A percentile compares a stretch with the other conserved stretches of the same genome.
Evolutionary conservation across 2,888 invertebrate genomes (phyloP).

Genomic region (Rhamnusium bicolor): DNA sequence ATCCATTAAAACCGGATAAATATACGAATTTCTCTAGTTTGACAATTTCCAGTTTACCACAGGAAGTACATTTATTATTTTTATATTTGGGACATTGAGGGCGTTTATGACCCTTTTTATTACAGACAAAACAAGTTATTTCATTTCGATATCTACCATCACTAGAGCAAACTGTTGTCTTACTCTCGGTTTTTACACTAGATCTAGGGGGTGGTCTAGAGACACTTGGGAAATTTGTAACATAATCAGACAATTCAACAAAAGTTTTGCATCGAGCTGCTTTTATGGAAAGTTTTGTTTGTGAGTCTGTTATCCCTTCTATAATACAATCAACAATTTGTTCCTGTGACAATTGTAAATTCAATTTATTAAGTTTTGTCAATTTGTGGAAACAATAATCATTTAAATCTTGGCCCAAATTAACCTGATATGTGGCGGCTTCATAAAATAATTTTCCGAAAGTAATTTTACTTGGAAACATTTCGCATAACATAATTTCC

Average conservation of each 20-base stretch:
- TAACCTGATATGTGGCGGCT: too few relatives aligned
- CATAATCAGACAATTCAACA: slow-evolving; percentile 10
- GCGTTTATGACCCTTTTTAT: background rate
- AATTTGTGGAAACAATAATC: slow-evolving; percentile 18
- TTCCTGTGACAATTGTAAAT: background rate
- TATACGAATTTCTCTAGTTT: too few relatives aligned
- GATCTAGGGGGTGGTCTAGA: background rate
- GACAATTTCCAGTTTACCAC: background rate
- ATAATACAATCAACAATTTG: slow-evolving; percentile 17
- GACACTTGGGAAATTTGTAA: background rate
- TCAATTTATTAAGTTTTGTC: slow-evolving; percentile 8
- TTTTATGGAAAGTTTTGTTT: background rate
- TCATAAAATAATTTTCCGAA: too few relatives aligned
- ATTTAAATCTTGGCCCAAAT: too few relatives aligned
- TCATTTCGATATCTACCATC: background rate
- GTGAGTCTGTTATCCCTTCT: background rate
- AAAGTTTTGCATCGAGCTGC: background rate
- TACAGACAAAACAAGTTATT: background rate
- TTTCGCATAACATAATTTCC: too few relatives aligned
- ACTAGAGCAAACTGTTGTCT: background rate
- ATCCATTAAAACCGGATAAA: slow-evolving; percentile 5
- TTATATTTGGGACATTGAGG: background rate
- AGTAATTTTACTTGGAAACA: too few relatives aligned
- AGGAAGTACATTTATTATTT: background rate
- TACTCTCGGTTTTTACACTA: background rate